Evolutionary conservation across 2,113 vertebrate genomes (phyloP), one percentile per base, ranked within the genome.

Genomic region (Silurus glanis): DNA sequence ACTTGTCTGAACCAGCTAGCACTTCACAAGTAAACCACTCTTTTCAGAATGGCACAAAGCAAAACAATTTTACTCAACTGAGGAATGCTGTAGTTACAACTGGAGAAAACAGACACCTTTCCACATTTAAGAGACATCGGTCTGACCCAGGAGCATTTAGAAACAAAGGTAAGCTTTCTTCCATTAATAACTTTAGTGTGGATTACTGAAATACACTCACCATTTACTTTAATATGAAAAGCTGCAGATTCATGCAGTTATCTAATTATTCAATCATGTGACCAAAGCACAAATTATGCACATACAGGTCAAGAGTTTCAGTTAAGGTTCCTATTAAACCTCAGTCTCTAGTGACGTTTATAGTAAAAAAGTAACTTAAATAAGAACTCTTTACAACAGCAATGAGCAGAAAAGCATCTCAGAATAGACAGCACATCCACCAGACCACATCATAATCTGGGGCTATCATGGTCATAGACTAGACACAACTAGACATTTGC

Each of bases 101-200:
- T 37, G 86, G 88, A 85, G 83, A 82, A 85, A 89, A 89, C 3
- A 6, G 88, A 9, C 90, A 90, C 61, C 94, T 94, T 6, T 64
- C 91, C 9, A 89, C 95, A 82, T 95, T 94, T 91, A 96, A 96
- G 91, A 97, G 96, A 53, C 94, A 95, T 62, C 88, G 92, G 67
- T 96, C 95, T 13, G 95, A 97, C 85, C 93, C 96, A 10, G 91
- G 90, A 61, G 92, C 90, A 51, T 89, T 92, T 9, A 81, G 89
- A 83, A 89, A 91, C 83, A 95, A 96, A 97, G 97, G 98, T 97
- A 93, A 90, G 93, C 91, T 85, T 88, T 85, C 80, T 89, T 45
- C 2, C 21, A 51, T 6, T 2, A 72, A 75, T 51, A 53, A n/a
- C 19, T 47, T 8, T 6, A 51, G 10, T n/a, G 47, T 75, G 47